A percentile compares a stretch with the other conserved stretches of the same genome.
Evolutionary conservation across 2,797 vertebrate species (phyloP).

Genomic region (Moxostoma hubbsi): DNA sequence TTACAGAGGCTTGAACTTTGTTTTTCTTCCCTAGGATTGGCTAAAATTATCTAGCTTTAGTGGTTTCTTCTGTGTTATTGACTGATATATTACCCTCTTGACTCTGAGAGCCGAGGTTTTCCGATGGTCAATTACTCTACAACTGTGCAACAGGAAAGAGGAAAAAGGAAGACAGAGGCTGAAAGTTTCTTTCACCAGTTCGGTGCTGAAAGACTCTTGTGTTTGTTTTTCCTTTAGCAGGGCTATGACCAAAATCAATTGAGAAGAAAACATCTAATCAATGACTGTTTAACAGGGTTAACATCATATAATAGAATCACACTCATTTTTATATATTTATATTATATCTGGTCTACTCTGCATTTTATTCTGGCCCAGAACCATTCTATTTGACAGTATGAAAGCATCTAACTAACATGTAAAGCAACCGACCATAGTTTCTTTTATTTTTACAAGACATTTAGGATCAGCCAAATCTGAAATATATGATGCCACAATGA

Average conservation of each 20-base stretch:
- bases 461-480: too few species aligned
- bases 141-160: constrained; percentile 53
- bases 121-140: constrained; percentile 60
- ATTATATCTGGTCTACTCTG: too few species aligned
- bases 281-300: constrained; percentile 44
- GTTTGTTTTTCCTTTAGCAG: constrained; percentile 22
- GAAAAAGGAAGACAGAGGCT: constrained; percentile 31
- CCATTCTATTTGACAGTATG: too few species aligned
- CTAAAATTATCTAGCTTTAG: constrained; percentile 57
- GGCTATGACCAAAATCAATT: constrained; percentile 47
- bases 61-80: constrained; percentile 63
- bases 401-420: too few species aligned
- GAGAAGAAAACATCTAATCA: constrained; percentile 37
- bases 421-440: too few species aligned
- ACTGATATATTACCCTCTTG: constrained; percentile 62
- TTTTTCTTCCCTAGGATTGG: constrained; percentile 58
- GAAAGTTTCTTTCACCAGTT: constrained; percentile 42
- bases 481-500: too few species aligned
- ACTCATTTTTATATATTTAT: neutral
- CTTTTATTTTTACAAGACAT: too few species aligned
- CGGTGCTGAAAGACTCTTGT: constrained; percentile 35
- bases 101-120: constrained; percentile 61
- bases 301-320: constrained; percentile 20
- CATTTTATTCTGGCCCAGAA: too few species aligned
- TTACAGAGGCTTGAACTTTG: constrained; percentile 63